Conservation (phyloP, 2,888 invertebrate genomes). For the Xestobium rufovillosum region DNA sequence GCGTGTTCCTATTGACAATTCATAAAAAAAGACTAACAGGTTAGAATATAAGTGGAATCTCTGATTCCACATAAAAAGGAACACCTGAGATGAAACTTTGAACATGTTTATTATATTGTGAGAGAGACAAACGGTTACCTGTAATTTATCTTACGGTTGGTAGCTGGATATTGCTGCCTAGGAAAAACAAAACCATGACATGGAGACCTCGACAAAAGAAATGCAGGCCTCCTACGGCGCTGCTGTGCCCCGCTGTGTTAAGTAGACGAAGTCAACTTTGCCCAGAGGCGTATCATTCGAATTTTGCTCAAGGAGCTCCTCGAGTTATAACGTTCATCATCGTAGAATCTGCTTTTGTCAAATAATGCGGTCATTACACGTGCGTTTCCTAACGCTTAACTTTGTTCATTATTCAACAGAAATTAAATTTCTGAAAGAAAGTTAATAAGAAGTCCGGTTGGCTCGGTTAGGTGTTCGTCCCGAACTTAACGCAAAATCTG, state of each 20-base stretch:
- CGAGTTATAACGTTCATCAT: too few species aligned
- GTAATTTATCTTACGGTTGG: slow-evolving; percentile 3
- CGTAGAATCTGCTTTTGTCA: too few species aligned
- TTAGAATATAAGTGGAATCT: too few species aligned
- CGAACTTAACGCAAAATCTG: slow-evolving; percentile 19
- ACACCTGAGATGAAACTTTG: not conserved
- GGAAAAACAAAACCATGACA: slow-evolving; percentile 16
- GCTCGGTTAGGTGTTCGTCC: too few species aligned
- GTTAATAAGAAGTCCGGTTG: too few species aligned
- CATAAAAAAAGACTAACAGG: too few species aligned
- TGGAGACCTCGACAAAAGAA: slow-evolving; percentile 15
- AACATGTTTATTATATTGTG: not conserved
- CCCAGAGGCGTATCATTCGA: too few species aligned
- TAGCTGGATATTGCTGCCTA: slow-evolving; percentile 5
- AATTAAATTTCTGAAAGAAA: slow-evolving; percentile 4
- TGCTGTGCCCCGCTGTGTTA: slow-evolving; percentile 1
- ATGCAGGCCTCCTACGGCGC: slow-evolving; percentile 13
- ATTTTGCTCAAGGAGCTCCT: too few species aligned
- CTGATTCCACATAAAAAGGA: too few species aligned
- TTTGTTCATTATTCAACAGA: not conserved
- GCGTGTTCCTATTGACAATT: too few species aligned
- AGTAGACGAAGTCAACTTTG: slow-evolving; percentile 1
- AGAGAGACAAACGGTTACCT: slow-evolving; percentile 3
- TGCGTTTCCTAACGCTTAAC: not conserved
- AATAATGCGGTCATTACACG: not conserved